Evolutionary conservation across 2,888 invertebrate genomes (phyloP).

Genomic region (Hirtodrosophila histrioides): DNA sequence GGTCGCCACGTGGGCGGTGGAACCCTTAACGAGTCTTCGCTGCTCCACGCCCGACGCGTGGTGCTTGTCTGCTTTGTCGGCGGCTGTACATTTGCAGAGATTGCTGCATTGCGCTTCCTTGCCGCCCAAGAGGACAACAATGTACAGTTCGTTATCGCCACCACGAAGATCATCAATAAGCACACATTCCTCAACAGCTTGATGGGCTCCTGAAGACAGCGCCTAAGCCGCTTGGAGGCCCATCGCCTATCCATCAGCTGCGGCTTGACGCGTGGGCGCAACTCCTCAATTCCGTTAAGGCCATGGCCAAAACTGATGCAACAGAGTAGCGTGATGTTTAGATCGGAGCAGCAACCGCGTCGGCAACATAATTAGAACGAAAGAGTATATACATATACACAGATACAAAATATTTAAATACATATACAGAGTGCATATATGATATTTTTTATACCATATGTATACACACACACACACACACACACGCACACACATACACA

Average conservation of each 20-base stretch:
- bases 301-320: conserved; percentile 37
- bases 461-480: conserved; percentile 8
- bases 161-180: conserved; percentile 96
- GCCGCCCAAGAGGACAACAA: conserved; percentile 92
- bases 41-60: conserved; percentile 85
- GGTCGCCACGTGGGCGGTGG: conserved; percentile 86
- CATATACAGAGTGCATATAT: conserved; percentile 18
- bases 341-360: conserved; percentile 7
- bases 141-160: conserved; percentile 95
- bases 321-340: conserved; percentile 22
- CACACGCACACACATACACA: background rate
- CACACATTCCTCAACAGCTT: conserved; percentile 92
- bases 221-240: conserved; percentile 60
- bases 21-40: conserved; percentile 86
- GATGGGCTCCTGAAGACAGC: conserved; percentile 83
- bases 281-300: conserved; percentile 45
- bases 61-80: conserved; percentile 98
- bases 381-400: conserved; percentile 5
- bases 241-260: conserved; percentile 53
- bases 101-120: conserved; percentile 90
- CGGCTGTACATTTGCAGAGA: conserved; percentile 98
- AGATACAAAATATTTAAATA: conserved; percentile 5
- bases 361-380: conserved; percentile 3
- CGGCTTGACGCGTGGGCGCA: conserved; percentile 56
- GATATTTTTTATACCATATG: conserved; percentile 27